Percentiles rank a stretch among this genome's conserved stretches.
These are phyloP conservation scores for Ceratosolen solmsi DNA, from an alignment of 1,140 invertebrate genomes.

Conservation along the genomic window DNA sequence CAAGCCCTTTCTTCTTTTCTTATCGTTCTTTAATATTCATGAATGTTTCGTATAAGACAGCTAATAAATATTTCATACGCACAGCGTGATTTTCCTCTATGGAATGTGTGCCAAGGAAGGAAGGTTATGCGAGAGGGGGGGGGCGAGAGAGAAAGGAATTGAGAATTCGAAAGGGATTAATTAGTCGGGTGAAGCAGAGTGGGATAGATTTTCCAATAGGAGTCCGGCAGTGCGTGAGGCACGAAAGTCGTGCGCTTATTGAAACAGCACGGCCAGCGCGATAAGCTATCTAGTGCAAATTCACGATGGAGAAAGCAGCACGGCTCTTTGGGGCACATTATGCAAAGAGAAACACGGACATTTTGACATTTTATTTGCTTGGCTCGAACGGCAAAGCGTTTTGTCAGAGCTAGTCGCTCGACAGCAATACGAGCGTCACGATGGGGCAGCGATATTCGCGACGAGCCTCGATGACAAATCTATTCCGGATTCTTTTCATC, in stretches of 20 bases:
- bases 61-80: background rate
- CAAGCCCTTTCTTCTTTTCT: background rate
- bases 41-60: background rate
- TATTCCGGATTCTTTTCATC: constrained; percentile 54
- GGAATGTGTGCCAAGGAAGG: background rate
- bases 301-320: constrained; percentile 17
- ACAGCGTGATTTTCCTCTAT: too few species aligned
- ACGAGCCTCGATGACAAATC: constrained; percentile 56
- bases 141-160: background rate
- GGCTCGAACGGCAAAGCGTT: constrained; percentile 45
- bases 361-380: constrained; percentile 48
- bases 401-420: constrained; percentile 40
- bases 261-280: background rate
- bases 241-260: constrained; percentile 27
- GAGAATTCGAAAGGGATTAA: background rate
- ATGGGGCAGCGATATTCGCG: constrained; percentile 46
- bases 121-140: background rate
- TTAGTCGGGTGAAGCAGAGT: background rate
- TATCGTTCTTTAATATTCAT: background rate
- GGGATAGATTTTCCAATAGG: background rate
- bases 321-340: constrained; percentile 25
- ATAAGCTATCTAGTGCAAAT: constrained; percentile 45
- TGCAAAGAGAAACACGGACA: constrained; percentile 36
- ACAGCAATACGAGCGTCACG: background rate
- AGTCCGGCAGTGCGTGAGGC: background rate